phyloP scores from a whole-genome alignment of 2,113 vertebrate genomes.

The Rhizomys pruinosus region DNA sequence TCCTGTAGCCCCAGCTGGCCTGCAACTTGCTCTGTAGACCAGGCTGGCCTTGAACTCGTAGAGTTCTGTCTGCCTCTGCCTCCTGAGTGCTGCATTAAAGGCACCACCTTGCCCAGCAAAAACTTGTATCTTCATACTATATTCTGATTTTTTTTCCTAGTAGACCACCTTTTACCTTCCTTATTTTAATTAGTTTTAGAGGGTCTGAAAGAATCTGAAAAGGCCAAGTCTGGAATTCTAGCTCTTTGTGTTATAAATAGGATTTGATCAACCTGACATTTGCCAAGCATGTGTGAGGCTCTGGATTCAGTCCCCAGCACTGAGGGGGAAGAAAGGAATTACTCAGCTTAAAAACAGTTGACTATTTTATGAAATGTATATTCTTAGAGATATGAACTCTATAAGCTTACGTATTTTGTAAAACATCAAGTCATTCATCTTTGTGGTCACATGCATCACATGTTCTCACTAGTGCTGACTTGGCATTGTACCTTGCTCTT shows the following conservation, averaged over 20 bases:
- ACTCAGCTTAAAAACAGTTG: neutral
- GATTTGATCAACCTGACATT: slow-evolving; percentile 4
- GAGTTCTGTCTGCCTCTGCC: too few relatives aligned
- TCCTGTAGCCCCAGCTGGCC: too few relatives aligned
- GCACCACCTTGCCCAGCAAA: too few relatives aligned
- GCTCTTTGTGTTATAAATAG: slow-evolving; percentile 32
- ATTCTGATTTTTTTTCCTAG: neutral
- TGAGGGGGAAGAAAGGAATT: neutral
- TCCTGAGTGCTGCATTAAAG: too few relatives aligned
- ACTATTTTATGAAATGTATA: slow-evolving; percentile 36
- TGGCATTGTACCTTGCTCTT: slow-evolving; percentile 70
- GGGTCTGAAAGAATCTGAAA: slow-evolving; percentile 44
- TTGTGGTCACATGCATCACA: neutral
- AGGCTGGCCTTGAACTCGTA: too few relatives aligned
- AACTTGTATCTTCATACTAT: neutral
- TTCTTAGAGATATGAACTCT: slow-evolving; percentile 44
- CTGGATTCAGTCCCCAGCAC: neutral
- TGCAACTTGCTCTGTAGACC: too few relatives aligned
- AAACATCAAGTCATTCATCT: slow-evolving; percentile 51
- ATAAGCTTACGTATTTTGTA: slow-evolving; percentile 18
- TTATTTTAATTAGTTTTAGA: neutral
- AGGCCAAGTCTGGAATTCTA: slow-evolving; percentile 32
- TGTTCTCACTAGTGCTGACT: slow-evolving; percentile 62
- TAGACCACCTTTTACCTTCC: neutral
- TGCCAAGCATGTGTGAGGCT: neutral